Evolutionary conservation across 2,797 vertebrate genomes (phyloP), one percentile per base, ranked within the genome.

Genomic region (Alectoris magna): DNA sequence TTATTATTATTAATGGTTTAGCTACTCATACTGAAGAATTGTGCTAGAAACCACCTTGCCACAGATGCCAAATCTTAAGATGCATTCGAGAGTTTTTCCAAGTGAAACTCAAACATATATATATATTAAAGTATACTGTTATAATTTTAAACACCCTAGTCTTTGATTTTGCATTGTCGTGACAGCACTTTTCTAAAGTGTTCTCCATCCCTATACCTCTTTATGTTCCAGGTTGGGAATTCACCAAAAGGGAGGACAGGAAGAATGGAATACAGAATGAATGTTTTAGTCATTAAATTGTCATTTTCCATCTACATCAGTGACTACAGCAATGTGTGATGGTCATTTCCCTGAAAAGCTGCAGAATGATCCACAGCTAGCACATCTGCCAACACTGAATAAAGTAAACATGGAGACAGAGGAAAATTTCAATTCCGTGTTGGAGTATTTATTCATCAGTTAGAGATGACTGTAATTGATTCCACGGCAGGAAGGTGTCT

Each of bases 391-490:
- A 62, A 66, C 58, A 77, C 63, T 91, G 1, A 24, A 77, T 85
- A 94, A 87, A 7, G 3, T 60, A 89, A 85, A 68, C 24, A 68
- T 12, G 43, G n/a, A 91, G 51, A 66, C 24, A 82, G 58, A 72
- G 26, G 31, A 80, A 56, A 72, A 58, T 80, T 90, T 72, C 73
- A 78, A 72, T 69, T 59, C 39, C 34, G 34, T 11, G 8, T 18
- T 70, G 49, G 55, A 86, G 49, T 51, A 51, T 51, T 51, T 51
- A 59, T 29, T 36, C 13, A 18, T 49, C 39, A 67, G 39, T 36
- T 58, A 74, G 48, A 80, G 51, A 73, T 38, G 66, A n/a, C 48
- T 83, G 68, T 69, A 63, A 90, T 70, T 92, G 88, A 93, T 88
- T 43, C 59, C 73, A 91, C 49, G 72, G 72, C 34, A 93, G 84